Evolutionary conservation across 2,888 invertebrate genomes (phyloP).

Genomic region (Syrphus vitripennis): DNA sequence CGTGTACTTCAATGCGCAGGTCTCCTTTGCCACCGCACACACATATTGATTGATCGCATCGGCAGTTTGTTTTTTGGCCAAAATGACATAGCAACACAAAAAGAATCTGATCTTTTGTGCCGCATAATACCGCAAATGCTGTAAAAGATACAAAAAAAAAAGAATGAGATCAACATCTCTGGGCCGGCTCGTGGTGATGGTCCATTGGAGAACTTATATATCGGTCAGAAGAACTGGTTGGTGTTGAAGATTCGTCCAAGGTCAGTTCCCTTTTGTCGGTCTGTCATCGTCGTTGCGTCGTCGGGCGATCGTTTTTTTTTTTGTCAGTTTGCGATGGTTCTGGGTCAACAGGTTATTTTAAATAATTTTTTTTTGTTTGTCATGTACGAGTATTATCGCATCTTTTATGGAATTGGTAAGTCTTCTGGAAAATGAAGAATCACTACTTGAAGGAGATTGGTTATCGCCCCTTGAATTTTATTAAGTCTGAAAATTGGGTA

Average conservation of each 20-base stretch:
- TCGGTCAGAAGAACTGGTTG: constrained; percentile 64
- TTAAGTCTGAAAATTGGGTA: constrained; percentile 6
- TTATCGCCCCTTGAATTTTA: constrained; percentile 18
- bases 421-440: constrained; percentile 30
- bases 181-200: too few relatives aligned
- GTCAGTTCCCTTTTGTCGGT: constrained; percentile 66
- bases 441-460: not conserved
- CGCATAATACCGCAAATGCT: constrained; percentile 30
- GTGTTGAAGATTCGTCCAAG: constrained; percentile 37
- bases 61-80: not conserved
- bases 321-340: constrained; percentile 47
- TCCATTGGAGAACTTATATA: not conserved
- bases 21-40: constrained; percentile 6
- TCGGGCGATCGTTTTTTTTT: constrained; percentile 11
- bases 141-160: not conserved
- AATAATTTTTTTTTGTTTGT: not conserved
- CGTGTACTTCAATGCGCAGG: not conserved
- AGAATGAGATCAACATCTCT: constrained; percentile 7
- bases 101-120: constrained; percentile 43
- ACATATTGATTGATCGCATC: constrained; percentile 54
- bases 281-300: not conserved
- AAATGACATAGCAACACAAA: constrained; percentile 38
- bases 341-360: constrained; percentile 54
- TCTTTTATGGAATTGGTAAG: not conserved
- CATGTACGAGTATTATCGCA: not conserved